These are phyloP conservation scores for Ptychochromis oligacanthus DNA, from an alignment of 2,113 vertebrate species.

Conservation along the genomic window DNA sequence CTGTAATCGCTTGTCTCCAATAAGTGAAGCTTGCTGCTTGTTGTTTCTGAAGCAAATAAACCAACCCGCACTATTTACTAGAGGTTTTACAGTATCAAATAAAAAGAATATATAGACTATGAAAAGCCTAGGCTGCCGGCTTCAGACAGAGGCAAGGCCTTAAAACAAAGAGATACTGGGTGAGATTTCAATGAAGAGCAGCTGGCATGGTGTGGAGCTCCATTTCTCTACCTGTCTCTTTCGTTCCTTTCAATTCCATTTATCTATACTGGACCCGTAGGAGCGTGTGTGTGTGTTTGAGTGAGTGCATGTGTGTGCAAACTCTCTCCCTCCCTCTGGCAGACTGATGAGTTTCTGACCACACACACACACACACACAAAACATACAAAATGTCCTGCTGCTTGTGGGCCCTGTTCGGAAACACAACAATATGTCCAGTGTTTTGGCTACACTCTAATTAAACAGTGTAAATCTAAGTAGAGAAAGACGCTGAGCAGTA, in stretches of 20 bases:
- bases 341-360: conserved; percentile 55
- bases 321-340: conserved; percentile 16
- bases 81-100: conserved; percentile 71
- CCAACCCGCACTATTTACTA: conserved; percentile 61
- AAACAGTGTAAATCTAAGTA: conserved; percentile 61
- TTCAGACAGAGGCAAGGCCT: conserved; percentile 40
- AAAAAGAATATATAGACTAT: conserved; percentile 73
- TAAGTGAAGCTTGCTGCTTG: conserved; percentile 41
- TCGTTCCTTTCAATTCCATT: conserved; percentile 30
- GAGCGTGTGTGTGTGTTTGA: not conserved
- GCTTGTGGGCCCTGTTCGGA: conserved; percentile 52
- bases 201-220: conserved; percentile 49
- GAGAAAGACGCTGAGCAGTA: conserved; percentile 35
- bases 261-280: conserved; percentile 19
- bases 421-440: conserved; percentile 70
- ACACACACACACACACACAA: conserved; percentile 29
- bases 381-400: conserved; percentile 55
- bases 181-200: conserved; percentile 62
- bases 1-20: conserved; percentile 48
- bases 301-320: not conserved
- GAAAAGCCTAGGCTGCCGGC: conserved; percentile 63
- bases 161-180: conserved; percentile 62
- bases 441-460: conserved; percentile 66
- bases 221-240: conserved; percentile 56
- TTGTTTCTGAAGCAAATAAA: conserved; percentile 66